Evolutionary conservation across 2,888 invertebrate genomes (phyloP).

Genomic region (Limnephilus marmoratus): DNA sequence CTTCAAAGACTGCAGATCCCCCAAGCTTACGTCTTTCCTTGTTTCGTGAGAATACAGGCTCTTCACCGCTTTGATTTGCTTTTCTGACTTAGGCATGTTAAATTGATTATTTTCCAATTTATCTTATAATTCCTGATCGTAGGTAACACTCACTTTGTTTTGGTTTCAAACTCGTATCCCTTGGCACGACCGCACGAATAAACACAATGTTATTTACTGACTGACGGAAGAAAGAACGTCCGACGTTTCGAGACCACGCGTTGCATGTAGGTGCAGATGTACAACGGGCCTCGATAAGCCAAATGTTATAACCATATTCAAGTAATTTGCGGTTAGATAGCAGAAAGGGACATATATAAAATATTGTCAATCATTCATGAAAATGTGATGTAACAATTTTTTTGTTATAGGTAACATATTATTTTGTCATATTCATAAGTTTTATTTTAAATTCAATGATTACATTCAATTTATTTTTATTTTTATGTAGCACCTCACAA

Average conservation of each 20-base stretch:
- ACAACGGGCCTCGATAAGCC: not conserved
- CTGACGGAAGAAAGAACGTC: not conserved
- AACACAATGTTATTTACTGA: constrained; percentile 40
- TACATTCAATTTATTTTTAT: too few relatives aligned
- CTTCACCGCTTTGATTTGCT: constrained; percentile 76
- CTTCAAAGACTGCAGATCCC: constrained; percentile 74
- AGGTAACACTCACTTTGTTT: not conserved
- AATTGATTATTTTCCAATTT: not conserved
- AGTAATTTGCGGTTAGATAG: not conserved
- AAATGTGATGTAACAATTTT: too few relatives aligned
- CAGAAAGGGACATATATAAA: not conserved
- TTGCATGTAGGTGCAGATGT: constrained; percentile 42
- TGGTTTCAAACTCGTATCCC: not conserved
- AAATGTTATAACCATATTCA: not conserved
- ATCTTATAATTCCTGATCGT: not conserved
- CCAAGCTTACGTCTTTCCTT: constrained; percentile 76
- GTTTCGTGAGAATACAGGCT: constrained; percentile 76
- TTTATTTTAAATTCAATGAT: too few relatives aligned
- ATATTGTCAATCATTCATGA: not conserved
- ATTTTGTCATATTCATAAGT: too few relatives aligned
- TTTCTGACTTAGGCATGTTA: constrained; percentile 72
- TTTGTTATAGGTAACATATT: too few relatives aligned
- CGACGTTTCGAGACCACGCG: constrained; percentile 20
- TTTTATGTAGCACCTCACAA: too few relatives aligned
- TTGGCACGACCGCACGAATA: not conserved